These are phyloP conservation scores for Drosophila setosimentum DNA, from an alignment of 2,888 invertebrate genomes.

Conservation along the genomic window DNA sequence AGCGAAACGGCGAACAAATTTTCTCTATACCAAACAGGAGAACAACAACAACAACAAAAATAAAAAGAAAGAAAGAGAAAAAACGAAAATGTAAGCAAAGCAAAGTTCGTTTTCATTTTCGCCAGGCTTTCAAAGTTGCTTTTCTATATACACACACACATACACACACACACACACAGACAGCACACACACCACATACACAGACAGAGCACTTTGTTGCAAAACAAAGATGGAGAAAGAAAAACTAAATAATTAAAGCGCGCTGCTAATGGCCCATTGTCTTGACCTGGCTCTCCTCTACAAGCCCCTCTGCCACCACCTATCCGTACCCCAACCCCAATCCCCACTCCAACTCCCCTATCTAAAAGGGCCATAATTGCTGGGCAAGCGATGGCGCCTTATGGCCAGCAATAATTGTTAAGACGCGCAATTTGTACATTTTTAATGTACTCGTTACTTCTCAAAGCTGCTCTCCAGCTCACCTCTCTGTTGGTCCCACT, in stretches of 20 bases:
- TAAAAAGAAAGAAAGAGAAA: conserved; percentile 11
- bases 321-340: background rate
- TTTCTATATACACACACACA: conserved; percentile 29
- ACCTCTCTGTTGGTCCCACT: too few relatives aligned
- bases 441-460: conserved; percentile 69
- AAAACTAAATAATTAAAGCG: conserved; percentile 77
- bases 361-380: conserved; percentile 73
- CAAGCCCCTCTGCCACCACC: background rate
- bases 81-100: conserved; percentile 39
- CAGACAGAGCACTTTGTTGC: conserved; percentile 42
- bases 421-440: conserved; percentile 81
- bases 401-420: conserved; percentile 76
- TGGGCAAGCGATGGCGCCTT: conserved; percentile 61
- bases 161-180: background rate
- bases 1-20: conserved; percentile 56
- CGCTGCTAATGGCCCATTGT: conserved; percentile 79
- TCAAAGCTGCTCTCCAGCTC: background rate
- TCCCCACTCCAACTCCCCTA: conserved; percentile 18
- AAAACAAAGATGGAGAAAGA: conserved; percentile 28
- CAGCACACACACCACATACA: background rate
- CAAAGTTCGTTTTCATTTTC: conserved; percentile 71
- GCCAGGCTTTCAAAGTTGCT: conserved; percentile 46
- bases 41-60: conserved; percentile 23
- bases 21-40: conserved; percentile 61
- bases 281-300: conserved; percentile 45